Conservation (phyloP, 1,140 invertebrate genomes). For the Drosophila tsacasi region DNA sequence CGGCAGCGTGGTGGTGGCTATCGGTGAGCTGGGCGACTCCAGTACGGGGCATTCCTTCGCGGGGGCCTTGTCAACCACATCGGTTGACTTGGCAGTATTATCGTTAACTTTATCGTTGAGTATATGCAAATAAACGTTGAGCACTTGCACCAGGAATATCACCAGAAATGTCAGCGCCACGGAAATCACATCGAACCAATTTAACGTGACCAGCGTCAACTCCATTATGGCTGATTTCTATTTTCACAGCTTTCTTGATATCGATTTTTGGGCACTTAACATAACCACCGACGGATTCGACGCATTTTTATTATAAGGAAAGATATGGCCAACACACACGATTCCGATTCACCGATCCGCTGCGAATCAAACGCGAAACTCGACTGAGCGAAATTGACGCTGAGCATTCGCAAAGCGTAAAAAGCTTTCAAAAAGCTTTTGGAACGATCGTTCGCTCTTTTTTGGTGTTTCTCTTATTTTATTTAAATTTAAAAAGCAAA, state of each 20-base stretch:
- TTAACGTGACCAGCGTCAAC: slow-evolving; percentile 58
- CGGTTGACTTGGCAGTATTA: slow-evolving; percentile 23
- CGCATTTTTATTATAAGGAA: slow-evolving; percentile 4
- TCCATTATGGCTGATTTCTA: slow-evolving; percentile 33
- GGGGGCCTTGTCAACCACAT: slow-evolving; percentile 35
- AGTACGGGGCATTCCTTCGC: slow-evolving; percentile 15
- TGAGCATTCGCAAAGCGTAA: slow-evolving; percentile 19
- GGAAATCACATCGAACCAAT: slow-evolving; percentile 75
- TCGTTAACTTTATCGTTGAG: slow-evolving; percentile 41
- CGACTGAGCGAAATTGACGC: slow-evolving; percentile 39
- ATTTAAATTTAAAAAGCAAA: background rate
- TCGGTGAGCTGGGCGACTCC: slow-evolving; percentile 18
- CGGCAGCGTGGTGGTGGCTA: slow-evolving; percentile 1
- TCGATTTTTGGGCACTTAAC: slow-evolving; percentile 12
- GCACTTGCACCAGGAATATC: slow-evolving; percentile 69
- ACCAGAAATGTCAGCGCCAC: slow-evolving; percentile 59
- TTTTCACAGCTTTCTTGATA: slow-evolving; percentile 29
- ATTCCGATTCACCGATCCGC: slow-evolving; percentile 40
- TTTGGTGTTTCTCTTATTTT: slow-evolving; percentile 6
- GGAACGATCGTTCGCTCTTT: slow-evolving; percentile 14
- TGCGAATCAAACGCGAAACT: slow-evolving; percentile 42
- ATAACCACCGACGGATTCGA: slow-evolving; percentile 29
- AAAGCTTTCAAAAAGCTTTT: slow-evolving; percentile 54
- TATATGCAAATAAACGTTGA: slow-evolving; percentile 69
- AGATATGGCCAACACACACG: slow-evolving; percentile 3